phyloP scores from a whole-genome alignment of 2,113 vertebrate species.

The Proterorhinus semilunaris region DNA sequence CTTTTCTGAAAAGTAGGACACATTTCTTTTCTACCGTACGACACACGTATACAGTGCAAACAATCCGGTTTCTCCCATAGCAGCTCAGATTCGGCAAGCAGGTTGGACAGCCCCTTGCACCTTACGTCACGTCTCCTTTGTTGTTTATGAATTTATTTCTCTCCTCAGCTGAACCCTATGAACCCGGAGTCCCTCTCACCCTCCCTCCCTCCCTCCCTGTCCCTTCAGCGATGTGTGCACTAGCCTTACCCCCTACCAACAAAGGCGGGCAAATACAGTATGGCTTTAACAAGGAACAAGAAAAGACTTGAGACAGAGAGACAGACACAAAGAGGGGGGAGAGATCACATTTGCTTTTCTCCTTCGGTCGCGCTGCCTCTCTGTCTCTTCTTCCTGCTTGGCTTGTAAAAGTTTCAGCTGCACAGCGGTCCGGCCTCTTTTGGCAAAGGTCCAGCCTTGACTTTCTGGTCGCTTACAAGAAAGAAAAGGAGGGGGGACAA shows the following conservation, averaged over 20 bases:
- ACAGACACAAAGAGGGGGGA: conserved; percentile 35
- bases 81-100: conserved; percentile 67
- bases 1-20: conserved; percentile 51
- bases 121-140: conserved; percentile 79
- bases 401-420: conserved; percentile 79
- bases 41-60: conserved; percentile 41
- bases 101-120: conserved; percentile 70
- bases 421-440: conserved; percentile 69
- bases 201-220: conserved; percentile 45
- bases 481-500: conserved; percentile 57
- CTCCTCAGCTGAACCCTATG: conserved; percentile 76
- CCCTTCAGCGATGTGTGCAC: conserved; percentile 47
- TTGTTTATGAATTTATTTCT: conserved; percentile 82
- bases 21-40: conserved; percentile 53
- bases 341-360: conserved; percentile 58
- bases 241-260: conserved; percentile 63
- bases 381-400: conserved; percentile 75
- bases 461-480: conserved; percentile 58
- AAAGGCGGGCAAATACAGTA: conserved; percentile 66
- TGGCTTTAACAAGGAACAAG: conserved; percentile 53
- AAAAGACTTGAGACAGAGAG: conserved; percentile 31
- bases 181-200: conserved; percentile 55
- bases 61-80: conserved; percentile 63
- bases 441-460: conserved; percentile 72
- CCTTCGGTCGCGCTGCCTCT: conserved; percentile 51